Evolutionary conservation across 1,140 invertebrate species (phyloP), one percentile per base, ranked within the genome.

Genomic region (Vanessa tameamea): DNA sequence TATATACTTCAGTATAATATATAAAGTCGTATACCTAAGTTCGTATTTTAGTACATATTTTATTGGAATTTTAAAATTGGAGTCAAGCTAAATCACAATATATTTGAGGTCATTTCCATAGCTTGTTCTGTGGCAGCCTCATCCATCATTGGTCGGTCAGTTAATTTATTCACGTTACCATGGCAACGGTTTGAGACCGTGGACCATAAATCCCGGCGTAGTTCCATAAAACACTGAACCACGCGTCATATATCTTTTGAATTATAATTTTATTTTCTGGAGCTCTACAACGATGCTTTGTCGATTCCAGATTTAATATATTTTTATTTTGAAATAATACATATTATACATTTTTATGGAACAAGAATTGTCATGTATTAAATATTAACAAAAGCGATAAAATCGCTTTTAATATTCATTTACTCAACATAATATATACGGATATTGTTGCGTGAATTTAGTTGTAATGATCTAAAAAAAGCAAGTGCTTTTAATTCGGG

Each of bases 131-230:
- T 61, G 57, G 20, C 31, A 48, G 20, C n/a, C 47, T 69, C 20
- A 43, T 57, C 16, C 53, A 47, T 69, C 51, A 67, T 55, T 48
- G 55, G 47, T 43, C 55, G 16, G 55, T 59, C 55, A 16, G 61
- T 63, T 72, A 72, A 72, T 72, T 72, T 72, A 72, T 72, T 64
- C 69, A 72, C 47, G 69, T 72, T 72, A 48, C 69, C 59, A 64
- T 72, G 57, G 67, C 67, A 69, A 69, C 67, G 67, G 43, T 61
- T 69, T 69, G 43, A 64, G 61, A 37, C 63, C 50, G 26, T 37
- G 48, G 23, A 72, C 50, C 69, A 72, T 72, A 72, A 72, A 72
- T 72, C 69, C 50, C 63, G n/a, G 37, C 31, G 37, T 15, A 37
- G 57, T 61, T 61, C 57, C 72, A 73, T 73, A 73, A 73, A 73